Evolutionary conservation across 92 coral and sea anemone species (phyloP).

Genomic region (Parazoanthus atlanticus): DNA sequence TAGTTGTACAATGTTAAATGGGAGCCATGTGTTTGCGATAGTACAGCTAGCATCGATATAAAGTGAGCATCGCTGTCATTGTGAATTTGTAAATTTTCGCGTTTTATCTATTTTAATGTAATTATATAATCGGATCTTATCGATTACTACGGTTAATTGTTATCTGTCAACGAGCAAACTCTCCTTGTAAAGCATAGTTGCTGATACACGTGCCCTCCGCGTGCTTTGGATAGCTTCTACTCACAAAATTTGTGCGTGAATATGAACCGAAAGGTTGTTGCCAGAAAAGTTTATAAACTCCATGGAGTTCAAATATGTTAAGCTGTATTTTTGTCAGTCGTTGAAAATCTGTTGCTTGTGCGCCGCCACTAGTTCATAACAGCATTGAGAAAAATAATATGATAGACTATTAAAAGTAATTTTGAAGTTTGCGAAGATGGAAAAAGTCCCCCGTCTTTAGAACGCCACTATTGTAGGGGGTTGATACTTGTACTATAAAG

Average conservation of each 20-base stretch:
- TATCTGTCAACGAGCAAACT: constrained; percentile 7
- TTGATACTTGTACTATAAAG: neutral
- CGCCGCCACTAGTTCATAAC: neutral
- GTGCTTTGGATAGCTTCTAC: neutral
- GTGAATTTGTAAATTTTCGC: constrained; percentile 41
- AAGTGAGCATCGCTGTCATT: neutral
- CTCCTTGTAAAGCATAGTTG: neutral
- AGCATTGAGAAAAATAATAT: neutral
- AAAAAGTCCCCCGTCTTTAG: neutral
- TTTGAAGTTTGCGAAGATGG: neutral
- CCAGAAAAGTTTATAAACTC: constrained; percentile 16
- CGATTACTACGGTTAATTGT: constrained; percentile 16
- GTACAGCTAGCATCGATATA: constrained; percentile 7
- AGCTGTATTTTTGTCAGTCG: constrained; percentile 39
- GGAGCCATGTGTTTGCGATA: constrained; percentile 3
- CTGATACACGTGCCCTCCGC: constrained; percentile 32
- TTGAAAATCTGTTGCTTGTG: neutral
- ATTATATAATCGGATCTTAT: constrained; percentile 41
- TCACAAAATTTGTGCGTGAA: neutral
- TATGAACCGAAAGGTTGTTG: neutral
- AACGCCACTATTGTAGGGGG: neutral
- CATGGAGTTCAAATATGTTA: constrained; percentile 31
- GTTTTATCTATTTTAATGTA: constrained; percentile 38
- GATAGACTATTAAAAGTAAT: neutral
- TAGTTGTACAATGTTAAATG: constrained; percentile 14